A percentile compares a stretch with the other conserved stretches of the same genome.
Evolutionary conservation across 2,113 vertebrate species (phyloP).

Genomic region (Tachysurus vachellii): DNA sequence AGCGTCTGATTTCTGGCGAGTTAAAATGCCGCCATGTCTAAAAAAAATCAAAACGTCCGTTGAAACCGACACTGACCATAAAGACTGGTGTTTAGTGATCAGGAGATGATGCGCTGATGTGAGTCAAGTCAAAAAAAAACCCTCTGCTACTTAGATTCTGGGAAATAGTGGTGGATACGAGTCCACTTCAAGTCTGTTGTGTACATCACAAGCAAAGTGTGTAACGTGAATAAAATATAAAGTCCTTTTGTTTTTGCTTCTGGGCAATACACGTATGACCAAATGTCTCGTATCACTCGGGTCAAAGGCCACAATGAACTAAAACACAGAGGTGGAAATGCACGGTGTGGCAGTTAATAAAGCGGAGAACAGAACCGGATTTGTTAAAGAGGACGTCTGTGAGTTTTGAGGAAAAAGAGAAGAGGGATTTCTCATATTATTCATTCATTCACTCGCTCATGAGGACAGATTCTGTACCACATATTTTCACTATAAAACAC

Average conservation of each 20-base stretch:
- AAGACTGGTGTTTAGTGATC: neutral
- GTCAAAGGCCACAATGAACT: constrained; percentile 1
- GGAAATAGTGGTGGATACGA: neutral
- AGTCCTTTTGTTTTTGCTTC: constrained; percentile 10
- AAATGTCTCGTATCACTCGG: neutral
- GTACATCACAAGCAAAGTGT: neutral
- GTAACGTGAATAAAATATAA: neutral
- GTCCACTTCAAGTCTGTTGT: too few relatives aligned
- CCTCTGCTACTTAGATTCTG: too few relatives aligned
- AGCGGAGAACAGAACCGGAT: neutral
- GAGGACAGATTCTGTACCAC: constrained; percentile 23
- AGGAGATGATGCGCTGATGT: neutral
- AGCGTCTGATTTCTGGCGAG: neutral
- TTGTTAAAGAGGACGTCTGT: neutral
- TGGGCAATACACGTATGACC: neutral
- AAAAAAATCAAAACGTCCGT: neutral
- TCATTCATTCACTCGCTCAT: neutral
- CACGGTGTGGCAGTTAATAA: constrained; percentile 30
- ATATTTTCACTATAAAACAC: constrained; percentile 10
- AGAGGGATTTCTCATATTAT: neutral
- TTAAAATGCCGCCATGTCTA: neutral
- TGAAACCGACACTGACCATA: neutral
- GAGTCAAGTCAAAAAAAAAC: neutral
- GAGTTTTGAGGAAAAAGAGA: neutral
- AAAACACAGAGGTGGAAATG: neutral